phyloP scores from a whole-genome alignment of 2,797 vertebrate genomes.

The Chaenodraco wilsoni region DNA sequence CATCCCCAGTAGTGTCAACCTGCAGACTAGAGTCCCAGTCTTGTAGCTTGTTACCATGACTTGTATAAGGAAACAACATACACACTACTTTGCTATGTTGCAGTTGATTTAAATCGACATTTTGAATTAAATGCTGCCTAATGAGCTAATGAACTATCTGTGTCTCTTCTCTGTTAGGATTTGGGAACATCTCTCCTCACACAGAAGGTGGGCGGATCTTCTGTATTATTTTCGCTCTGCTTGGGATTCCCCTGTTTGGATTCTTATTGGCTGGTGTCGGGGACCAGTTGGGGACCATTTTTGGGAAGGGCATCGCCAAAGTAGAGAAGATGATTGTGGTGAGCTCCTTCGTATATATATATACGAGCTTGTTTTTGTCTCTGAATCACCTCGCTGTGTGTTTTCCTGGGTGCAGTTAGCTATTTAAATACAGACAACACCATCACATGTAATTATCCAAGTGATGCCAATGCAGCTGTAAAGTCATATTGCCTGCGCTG shows the following conservation, averaged over 20 bases:
- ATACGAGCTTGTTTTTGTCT: not conserved
- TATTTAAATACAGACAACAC: not conserved
- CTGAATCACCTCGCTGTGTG: not conserved
- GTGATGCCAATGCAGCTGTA: not conserved
- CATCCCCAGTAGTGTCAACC: not conserved
- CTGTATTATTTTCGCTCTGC: constrained; percentile 96
- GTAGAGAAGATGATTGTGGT: constrained; percentile 98
- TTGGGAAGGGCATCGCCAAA: constrained; percentile 96
- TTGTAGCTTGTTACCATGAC: not conserved
- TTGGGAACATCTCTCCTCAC: constrained; percentile 97
- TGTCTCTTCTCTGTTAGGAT: constrained; percentile 82
- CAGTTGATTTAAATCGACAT: not conserved
- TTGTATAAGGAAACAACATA: not conserved
- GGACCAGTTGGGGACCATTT: constrained; percentile 97
- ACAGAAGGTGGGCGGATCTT: constrained; percentile 97
- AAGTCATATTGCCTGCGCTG: not conserved
- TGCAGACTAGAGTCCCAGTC: not conserved
- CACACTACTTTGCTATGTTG: not conserved
- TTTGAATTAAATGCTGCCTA: constrained; percentile 4
- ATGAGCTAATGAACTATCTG: not conserved
- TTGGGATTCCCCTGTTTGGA: constrained; percentile 97
- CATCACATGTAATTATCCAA: not conserved
- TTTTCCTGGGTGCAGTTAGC: constrained; percentile 12
- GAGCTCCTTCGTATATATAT: constrained; percentile 53
- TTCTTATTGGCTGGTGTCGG: constrained; percentile 97